Percentiles rank a stretch among this genome's conserved stretches.
Evolutionary conservation across 2,113 vertebrate species (phyloP).

Genomic region (Perca fluviatilis): DNA sequence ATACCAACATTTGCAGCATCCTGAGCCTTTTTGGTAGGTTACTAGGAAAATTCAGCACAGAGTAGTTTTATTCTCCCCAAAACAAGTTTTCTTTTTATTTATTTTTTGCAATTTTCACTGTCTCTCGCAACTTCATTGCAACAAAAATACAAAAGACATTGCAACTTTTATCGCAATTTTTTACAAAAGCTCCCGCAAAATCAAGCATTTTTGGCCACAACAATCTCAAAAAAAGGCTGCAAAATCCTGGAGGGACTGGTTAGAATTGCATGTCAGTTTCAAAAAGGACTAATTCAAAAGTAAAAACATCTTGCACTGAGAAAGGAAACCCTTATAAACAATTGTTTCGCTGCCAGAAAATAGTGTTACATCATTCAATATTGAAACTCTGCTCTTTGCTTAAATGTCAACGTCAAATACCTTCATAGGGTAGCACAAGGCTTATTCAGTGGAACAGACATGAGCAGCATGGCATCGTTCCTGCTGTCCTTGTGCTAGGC

Average conservation of each 20-base stretch:
- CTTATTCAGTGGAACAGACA: slow-evolving; percentile 54
- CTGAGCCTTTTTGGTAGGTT: too few relatives aligned
- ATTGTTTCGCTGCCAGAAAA: slow-evolving; percentile 34
- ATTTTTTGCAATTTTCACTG: too few relatives aligned
- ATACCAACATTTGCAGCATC: too few relatives aligned
- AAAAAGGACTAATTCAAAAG: slow-evolving; percentile 18
- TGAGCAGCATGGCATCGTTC: slow-evolving; percentile 13
- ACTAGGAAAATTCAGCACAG: too few relatives aligned
- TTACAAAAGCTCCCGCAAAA: too few relatives aligned
- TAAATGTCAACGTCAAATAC: slow-evolving; percentile 65
- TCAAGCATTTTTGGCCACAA: too few relatives aligned
- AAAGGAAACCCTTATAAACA: slow-evolving; percentile 24
- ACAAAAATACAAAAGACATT: too few relatives aligned
- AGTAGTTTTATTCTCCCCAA: too few relatives aligned
- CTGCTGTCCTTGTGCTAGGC: slow-evolving; percentile 29
- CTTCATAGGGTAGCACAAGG: slow-evolving; percentile 27
- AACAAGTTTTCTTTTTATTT: too few relatives aligned
- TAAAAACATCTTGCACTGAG: slow-evolving; percentile 18
- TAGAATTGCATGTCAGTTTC: background rate
- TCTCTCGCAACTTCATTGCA: too few relatives aligned
- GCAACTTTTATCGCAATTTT: too few relatives aligned
- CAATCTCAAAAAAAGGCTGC: too few relatives aligned
- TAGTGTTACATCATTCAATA: slow-evolving; percentile 41
- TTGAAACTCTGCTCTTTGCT: slow-evolving; percentile 55
- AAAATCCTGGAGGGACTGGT: background rate